phyloP scores from a whole-genome alignment of 2,888 invertebrate species.

The Oxycera nigricornis region DNA sequence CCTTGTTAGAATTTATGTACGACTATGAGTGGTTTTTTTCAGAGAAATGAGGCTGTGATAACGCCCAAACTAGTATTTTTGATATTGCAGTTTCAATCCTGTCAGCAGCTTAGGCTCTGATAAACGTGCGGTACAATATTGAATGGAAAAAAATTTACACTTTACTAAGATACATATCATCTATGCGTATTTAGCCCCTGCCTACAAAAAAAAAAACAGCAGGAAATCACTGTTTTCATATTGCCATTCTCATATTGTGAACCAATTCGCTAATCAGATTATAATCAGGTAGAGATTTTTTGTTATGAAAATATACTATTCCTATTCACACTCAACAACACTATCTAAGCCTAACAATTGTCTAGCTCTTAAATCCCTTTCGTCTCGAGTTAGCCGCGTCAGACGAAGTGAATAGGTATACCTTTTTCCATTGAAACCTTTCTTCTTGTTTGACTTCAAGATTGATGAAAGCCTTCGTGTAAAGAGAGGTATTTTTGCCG shows the following conservation, averaged over 20 bases:
- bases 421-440: slow-evolving; percentile 6
- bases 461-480: slow-evolving; percentile 35
- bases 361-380: background rate
- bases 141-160: no score
- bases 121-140: no score
- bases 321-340: background rate
- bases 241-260: background rate
- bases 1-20: no score
- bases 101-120: no score
- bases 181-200: no score
- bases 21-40: no score
- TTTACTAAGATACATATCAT: no score
- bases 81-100: no score
- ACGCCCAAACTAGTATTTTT: no score
- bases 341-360: no score
- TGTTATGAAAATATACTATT: slow-evolving; percentile 11
- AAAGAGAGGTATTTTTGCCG: background rate
- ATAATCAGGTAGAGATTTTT: slow-evolving; percentile 9
- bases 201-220: no score
- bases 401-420: background rate
- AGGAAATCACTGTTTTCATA: background rate
- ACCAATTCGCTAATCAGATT: slow-evolving; percentile 33
- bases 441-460: slow-evolving; percentile 28
- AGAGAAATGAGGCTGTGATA: no score
- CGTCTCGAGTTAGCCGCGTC: background rate